Base-by-base conservation (phyloP, 2,797 vertebrate species). In the Poeciliopsis presidionis region DNA sequence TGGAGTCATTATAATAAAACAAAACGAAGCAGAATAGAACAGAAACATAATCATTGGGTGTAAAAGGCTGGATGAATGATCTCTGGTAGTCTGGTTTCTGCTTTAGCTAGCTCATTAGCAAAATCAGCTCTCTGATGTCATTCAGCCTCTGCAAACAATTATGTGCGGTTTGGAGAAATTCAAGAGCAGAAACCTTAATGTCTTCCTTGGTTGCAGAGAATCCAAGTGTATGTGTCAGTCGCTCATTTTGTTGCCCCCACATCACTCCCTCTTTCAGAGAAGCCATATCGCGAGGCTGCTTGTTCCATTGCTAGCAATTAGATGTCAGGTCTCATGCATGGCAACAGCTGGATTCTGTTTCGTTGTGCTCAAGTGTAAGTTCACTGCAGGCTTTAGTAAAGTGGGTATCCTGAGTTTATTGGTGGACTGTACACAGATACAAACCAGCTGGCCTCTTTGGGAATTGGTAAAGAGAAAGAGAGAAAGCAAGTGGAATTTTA, bases 291-390 rank as follows among this genome's bases (percentile, higher is more conserved):
- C 75, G 76, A 81, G 78, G 81, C 90, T 81, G 88, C 83, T 89
- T 87, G 85, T 89, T 92, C 92, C 86, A 92, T 88, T 87, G 85
- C 76, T 86, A 76, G 84, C 88, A 89, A 89, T 89, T 88, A 86
- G 71, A 86, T 70, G 77, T 91, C 84, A 85, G 88, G 85, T 91
- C 88, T 86, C 75, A 63, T 82, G 79, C 84, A 16, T 75, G 76
- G 53, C 75, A 84, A 87, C 92, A 92, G 91, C 93, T 93, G 93
- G 89, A 86, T 91, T 86, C 76, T 87, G 90, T 94, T 93, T 91
- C 85, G 81, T 12, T 46, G 87, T 73, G 77, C 72, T 4, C 25
- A 57, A 22, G 82, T 80, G 72, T 73, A 73, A 71, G 81, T 81
- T 89, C 80, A 81, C 80, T 36, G 59, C 88, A 88, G 76, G 77